Evolutionary conservation across 2,797 vertebrate genomes (phyloP), one percentile per base, ranked within the genome.

Genomic region (Carapus acus): DNA sequence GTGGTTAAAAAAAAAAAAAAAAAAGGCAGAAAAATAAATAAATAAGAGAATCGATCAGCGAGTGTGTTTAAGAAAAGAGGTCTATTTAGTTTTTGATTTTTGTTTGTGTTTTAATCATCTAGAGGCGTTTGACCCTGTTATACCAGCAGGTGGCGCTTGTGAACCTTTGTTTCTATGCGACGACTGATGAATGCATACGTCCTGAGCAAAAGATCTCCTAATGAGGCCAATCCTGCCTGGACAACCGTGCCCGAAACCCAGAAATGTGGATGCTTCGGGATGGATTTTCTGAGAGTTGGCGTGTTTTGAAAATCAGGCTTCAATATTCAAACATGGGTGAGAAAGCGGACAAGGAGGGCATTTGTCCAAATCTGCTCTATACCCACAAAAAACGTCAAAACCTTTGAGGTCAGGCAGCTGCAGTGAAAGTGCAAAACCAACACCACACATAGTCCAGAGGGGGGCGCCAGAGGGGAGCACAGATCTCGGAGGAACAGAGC

Each of bases 381-480:
- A 4, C 24, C 9, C 24, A 5, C n/a, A n/a, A n/a, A n/a, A n/a
- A n/a, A n/a, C n/a, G n/a, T n/a, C n/a, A 11, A 6, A 9, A 22
- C 7, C 58, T 61, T 50, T 74, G 71, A 42, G 63, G 81, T 84
- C 78, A 83, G 85, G 86, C 85, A 88, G 87, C 86, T 87, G 84
- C 86, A 89, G 83, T 76, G 81, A 82, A 69, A 62, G 43, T 41
- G 51, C 45, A 72, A 67, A 62, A 76, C 67, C 65, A 77, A 54
- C 67, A 79, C 55, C 73, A 78, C 69, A 80, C 51, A 58, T 67
- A 58, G 72, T 86, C 76, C 73, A 56, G 74, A 56, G 66, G 73
- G 71, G 44, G 76, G 14, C 62, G 48, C 56, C 56, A 70, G 67
- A 73, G 69, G 53, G 70, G 80, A 78, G 76, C 72, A 76, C 76